Base-by-base conservation (phyloP, 37 sponge, comb jelly and placozoan genomes). In the Haliclona indistincta region DNA sequence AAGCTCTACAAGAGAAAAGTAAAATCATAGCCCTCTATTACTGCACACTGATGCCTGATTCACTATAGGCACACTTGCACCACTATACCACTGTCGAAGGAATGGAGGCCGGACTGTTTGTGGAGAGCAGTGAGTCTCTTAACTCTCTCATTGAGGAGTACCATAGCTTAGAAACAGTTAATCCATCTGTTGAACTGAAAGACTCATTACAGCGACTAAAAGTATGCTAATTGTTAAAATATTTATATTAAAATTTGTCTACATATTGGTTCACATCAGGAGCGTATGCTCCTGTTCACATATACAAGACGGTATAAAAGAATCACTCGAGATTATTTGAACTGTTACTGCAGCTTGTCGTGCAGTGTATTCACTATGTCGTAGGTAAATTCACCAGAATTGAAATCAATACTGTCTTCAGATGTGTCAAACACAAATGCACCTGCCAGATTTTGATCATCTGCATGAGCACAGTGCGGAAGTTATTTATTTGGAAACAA, bases 61-160 rank as follows among this genome's bases (percentile, higher is more conserved):
- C 40, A 25, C 0, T 63, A 25, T 63, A 93, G 94, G 99, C 99
- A 26, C 99, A 98, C 67, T 43, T 98, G 38, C 99, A 98, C 63
- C 99, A 98, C 71, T 98, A 95, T 70, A 53, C 83, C 22, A 40
- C 65, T n/a, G 94, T 98, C 33, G 99, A 92, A 6, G 99, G 99
- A 25, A 95, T 98, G 99, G 95, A 98, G 0, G 30, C 60, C 29
- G 75, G 67, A 0, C 44, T 81, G 64, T 95, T 98, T 63, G 62
- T 73, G 28, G 79, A 89, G 61, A 87, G 94, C 39, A 20, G 76
- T 15, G 91, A 89, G 55, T 87, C 85, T 19, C 88, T 96, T n/a
- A 58, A 43, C 8, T 77, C 85, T 22, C 77, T 96, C 30, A 75
- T 96, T 30, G 67, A 62, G 4, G 91, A 94, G 60, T 96, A 96